Base-by-base conservation (phyloP, 2,113 vertebrate species). In the Pteropus alecto region DNA sequence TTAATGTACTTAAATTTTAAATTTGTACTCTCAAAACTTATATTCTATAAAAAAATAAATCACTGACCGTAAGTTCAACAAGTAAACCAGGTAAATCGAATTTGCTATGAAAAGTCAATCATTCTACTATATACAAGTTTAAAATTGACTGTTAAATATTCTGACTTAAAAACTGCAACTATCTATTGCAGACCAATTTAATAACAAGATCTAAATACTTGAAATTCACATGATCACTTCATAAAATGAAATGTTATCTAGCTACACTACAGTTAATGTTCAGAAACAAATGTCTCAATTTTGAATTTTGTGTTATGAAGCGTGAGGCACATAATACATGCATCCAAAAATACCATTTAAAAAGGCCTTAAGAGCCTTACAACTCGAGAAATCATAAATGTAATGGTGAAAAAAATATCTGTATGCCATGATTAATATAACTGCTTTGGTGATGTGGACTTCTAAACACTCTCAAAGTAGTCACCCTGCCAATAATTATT, bases 31-130 rank as follows among this genome's bases (percentile, higher is more conserved):
- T 85, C 61, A 82, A 85, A 93, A 46, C 41, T 46, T 60, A 41
- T 33, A 51, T 35, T 78, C 68, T 61, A 60, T 38, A 56, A 67
- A 33, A 97, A 89, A 96, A 83, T 73, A 87, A 96, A 56, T 51
- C 67, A 26, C 58, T 41, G 51, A 61, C 15, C 68, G 78, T 43
- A 85, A 33, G 78, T 43, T 96, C 22, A 81, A 87, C 35, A 70
- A 87, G 81, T 93, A 94, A 96, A 79, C 33, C 4, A 43, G 18
- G 26, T 54, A 87, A 51, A 86, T 82, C 46, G 81, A 86, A 73
- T 68, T 26, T 67, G 28, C 26, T 73, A 88, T 21, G 19, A 89
- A 90, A 97, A 94, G 35, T 86, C 73, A 94, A 70, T 51, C 71
- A 48, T 87, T 58, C 51, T 68, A 86, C 54, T 54, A 83, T 9